Base-by-base conservation (phyloP, 2,113 vertebrate species). In the Mesitornis unicolor region DNA sequence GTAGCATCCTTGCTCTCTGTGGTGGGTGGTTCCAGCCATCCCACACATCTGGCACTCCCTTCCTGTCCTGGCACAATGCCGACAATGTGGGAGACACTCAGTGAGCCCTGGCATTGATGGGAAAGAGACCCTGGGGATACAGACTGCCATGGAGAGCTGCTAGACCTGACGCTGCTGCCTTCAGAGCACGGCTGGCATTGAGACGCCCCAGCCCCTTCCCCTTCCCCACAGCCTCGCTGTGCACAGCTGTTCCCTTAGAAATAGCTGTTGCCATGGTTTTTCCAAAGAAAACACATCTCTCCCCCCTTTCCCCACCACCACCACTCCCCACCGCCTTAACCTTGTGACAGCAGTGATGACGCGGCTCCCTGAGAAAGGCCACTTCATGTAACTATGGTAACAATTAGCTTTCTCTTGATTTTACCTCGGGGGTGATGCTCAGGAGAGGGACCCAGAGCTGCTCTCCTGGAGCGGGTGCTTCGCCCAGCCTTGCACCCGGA, bases 371-470 rank as follows among this genome's bases (percentile, higher is more conserved):
- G 96, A 76, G 96, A 97, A 96, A 96, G 97, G 97, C 97, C 97
- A 98, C 97, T 98, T 97, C 96, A 97, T 2, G 96, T 98, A 98
- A 86, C 98, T 97, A 98, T 98, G 98, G 98, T 78, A 97, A 98
- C 97, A 95, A 97, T 97, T 97, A 98, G 95, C 93, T 93, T 95
- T 95, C 85, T 95, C 96, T 97, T 97, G 95, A 73, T 98, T 97
- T 97, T 95, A 96, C 97, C 95, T 97, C 47, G 38, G 94, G 97
- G 96, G 93, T 89, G 92, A 96, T 4, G 68, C 79, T 86, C 69
- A 84, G 79, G 53, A 96, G 84, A 87, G 85, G 89, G 87, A 92
- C 88, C 89, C 73, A 82, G 73, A 67, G 86, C 88, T 95, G 84
- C 78, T 86, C 63, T 95, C 89, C 82, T 1, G 10, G 40, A 51